Evolutionary conservation across 2,888 invertebrate genomes (phyloP).

Genomic region (Diaprepes abbreviatus): DNA sequence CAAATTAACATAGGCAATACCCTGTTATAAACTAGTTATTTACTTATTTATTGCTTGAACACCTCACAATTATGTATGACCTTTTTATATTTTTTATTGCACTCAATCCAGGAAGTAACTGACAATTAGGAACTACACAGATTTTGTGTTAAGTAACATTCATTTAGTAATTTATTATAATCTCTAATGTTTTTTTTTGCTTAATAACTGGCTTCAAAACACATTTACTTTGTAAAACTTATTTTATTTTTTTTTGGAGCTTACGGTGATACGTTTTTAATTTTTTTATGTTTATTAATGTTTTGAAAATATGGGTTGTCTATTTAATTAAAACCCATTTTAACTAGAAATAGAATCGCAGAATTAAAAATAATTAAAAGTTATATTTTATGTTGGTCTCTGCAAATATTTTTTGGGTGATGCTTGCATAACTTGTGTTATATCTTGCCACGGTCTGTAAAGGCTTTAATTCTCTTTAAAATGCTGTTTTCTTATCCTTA

Average conservation of each 20-base stretch:
- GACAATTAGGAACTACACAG: conserved; percentile 11
- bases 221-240: background rate
- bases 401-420: too few species aligned
- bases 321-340: background rate
- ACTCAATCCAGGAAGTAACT: conserved; percentile 9
- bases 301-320: conserved; percentile 1
- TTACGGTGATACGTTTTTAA: background rate
- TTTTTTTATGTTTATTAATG: background rate
- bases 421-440: too few species aligned
- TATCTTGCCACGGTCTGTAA: too few species aligned
- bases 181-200: background rate
- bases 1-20: background rate
- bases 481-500: too few species aligned
- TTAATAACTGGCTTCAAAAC: background rate
- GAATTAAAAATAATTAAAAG: too few species aligned
- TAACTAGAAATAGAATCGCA: too few species aligned
- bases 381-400: too few species aligned
- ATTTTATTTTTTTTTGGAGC: background rate
- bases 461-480: too few species aligned
- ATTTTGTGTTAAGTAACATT: conserved; percentile 13
- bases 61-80: conserved; percentile 1
- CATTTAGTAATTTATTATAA: background rate
- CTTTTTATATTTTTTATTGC: conserved; percentile 11
- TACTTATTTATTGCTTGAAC: conserved; percentile 5
- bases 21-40: background rate